Evolutionary conservation across 53 echinoderm and acorn worm genomes (phyloP).

Genomic region (Mesocentrotus franciscanus): DNA sequence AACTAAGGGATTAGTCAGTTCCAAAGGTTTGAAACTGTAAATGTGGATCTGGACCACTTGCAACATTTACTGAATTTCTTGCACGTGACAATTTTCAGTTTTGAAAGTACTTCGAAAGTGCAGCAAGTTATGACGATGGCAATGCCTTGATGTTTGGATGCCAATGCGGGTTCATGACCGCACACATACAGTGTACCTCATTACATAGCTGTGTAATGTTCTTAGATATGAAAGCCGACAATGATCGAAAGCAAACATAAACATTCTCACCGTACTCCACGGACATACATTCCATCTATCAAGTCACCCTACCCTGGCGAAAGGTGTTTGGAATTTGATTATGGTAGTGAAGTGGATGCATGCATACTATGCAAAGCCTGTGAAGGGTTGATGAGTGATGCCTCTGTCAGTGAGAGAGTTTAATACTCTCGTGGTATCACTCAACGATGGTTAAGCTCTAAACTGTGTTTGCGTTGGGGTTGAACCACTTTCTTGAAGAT

Average conservation of each 20-base stretch:
- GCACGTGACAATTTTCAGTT: too few relatives aligned
- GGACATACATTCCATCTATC: not conserved
- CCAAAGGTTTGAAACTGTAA: too few relatives aligned
- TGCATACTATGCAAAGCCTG: not conserved
- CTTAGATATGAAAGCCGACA: not conserved
- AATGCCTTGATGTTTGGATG: not conserved
- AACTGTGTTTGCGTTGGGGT: not conserved
- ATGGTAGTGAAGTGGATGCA: not conserved
- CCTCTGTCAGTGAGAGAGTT: not conserved
- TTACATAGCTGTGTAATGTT: not conserved
- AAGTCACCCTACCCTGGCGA: not conserved
- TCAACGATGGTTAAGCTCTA: not conserved
- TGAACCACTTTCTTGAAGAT: too few relatives aligned
- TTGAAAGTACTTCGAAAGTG: not conserved
- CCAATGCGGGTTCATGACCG: not conserved
- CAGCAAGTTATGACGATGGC: not conserved
- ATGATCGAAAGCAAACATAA: conserved; percentile 19
- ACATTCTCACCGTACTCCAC: not conserved
- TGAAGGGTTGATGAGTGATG: conserved; percentile 43
- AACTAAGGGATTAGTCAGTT: too few relatives aligned
- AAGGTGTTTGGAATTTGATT: conserved; percentile 34
- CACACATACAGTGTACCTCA: not conserved
- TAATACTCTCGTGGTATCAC: too few relatives aligned
- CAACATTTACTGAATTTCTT: too few relatives aligned
- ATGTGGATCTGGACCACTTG: too few relatives aligned